A percentile compares a stretch with the other conserved stretches of the same genome.
These are phyloP conservation scores for Xestoiulus laeticollis DNA, from an alignment of 2,888 invertebrate genomes.

Conservation along the genomic window DNA sequence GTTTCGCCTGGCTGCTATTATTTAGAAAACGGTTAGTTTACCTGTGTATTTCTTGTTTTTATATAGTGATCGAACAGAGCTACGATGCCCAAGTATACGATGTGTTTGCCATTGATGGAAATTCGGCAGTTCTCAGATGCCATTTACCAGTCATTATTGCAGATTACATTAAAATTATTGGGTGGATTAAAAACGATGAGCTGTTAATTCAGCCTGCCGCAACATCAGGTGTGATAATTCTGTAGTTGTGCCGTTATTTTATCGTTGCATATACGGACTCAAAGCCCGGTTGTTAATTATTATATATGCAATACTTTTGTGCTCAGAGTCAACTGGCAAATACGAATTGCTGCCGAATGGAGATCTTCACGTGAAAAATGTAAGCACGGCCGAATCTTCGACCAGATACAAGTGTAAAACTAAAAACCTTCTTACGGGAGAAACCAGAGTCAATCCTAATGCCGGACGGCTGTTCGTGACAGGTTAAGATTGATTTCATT, in stretches of 20 bases:
- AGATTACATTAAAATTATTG: conserved; percentile 86
- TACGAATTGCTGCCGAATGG: conserved; percentile 49
- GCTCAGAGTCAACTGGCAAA: conserved; percentile 12
- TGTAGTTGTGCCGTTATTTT: neutral
- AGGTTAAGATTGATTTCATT: conserved; percentile 36
- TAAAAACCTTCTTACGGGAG: conserved; percentile 42
- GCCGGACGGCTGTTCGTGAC: conserved; percentile 52
- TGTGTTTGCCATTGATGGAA: conserved; percentile 64
- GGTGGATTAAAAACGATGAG: conserved; percentile 80
- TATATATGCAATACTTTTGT: neutral
- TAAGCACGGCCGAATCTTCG: conserved; percentile 29
- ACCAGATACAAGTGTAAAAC: conserved; percentile 52
- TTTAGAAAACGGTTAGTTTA: neutral
- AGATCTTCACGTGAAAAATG: conserved; percentile 50
- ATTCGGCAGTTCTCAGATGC: conserved; percentile 71
- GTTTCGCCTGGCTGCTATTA: neutral
- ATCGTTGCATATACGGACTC: too few relatives aligned
- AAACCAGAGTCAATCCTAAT: conserved; percentile 35
- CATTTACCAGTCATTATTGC: conserved; percentile 87
- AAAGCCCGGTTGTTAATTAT: neutral
- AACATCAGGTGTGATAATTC: conserved; percentile 55
- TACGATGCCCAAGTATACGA: conserved; percentile 65
- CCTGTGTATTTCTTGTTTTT: conserved; percentile 39
- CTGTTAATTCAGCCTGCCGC: conserved; percentile 58
- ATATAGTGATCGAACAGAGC: conserved; percentile 61